Evolutionary conservation across 2,888 invertebrate species (phyloP), one percentile per base, ranked within the genome.

Genomic region (Cistogaster globosa): DNA sequence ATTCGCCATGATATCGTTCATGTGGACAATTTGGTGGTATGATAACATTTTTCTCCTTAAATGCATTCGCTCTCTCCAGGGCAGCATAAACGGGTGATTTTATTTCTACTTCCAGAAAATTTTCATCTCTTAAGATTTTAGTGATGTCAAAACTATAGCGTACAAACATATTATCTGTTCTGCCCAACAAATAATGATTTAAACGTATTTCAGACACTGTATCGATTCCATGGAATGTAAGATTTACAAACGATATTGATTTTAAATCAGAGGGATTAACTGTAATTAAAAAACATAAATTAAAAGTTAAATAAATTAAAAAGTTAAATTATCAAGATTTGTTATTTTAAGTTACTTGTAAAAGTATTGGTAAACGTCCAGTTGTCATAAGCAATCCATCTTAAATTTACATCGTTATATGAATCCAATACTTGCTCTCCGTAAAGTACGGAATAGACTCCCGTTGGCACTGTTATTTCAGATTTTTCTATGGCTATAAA

Each of bases 171-270:
- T 98, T 98, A 87, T 95, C 94, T 0, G 96, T 94, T 55, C 91
- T 91, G 0, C 96, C 97, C 62, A 98, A 90, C 0, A 93, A 90
- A 55, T 93, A 89, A 55, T 94, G 94, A 92, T 99, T 99, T 20
- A 99, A 86, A 86, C 93, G 94, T 71, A 99, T 93, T 51, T 93
- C 94, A 2, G 97, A 94, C 81, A 97, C 94, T 0, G 98, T 98
- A 91, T 99, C 99, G 68, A 99, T 91, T 1, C 98, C 98, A 88
- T 97, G 95, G 86, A 97, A 96, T 12, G 96, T 95, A 81, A 98
- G 90, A 86, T 91, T 92, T 0, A 91, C 81, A 76, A 88, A 88
- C 16, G 89, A 88, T 9, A 90, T 85, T 89, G 89, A 75, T 48
- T 87, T 87, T n/a, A 89, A 88, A 36, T 88, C 86, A 0, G 83